These are phyloP conservation scores for Hippocampus zosterae DNA, from an alignment of 2,113 vertebrate genomes.

Conservation along the genomic window DNA sequence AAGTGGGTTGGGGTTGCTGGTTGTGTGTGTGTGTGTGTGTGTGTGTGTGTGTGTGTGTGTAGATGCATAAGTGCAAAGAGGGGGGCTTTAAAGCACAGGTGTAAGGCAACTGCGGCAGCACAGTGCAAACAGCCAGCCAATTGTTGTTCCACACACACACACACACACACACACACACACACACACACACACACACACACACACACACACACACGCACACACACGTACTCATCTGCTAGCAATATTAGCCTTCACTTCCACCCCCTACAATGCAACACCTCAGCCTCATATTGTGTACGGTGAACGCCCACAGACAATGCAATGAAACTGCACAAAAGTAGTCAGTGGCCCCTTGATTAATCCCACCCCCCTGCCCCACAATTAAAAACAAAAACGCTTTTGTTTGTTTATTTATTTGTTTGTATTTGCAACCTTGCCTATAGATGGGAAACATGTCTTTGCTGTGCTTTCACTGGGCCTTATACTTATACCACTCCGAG, in stretches of 20 bases:
- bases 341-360: no score
- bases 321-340: no score
- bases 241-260: slow-evolving; percentile 36
- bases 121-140: slow-evolving; percentile 64
- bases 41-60: slow-evolving; percentile 15
- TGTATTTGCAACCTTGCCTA: no score
- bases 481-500: no score
- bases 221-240: slow-evolving; percentile 44
- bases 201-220: slow-evolving; percentile 14
- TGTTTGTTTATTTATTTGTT: no score
- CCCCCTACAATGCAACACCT: slow-evolving; percentile 15
- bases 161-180: slow-evolving; percentile 11
- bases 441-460: no score
- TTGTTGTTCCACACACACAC: slow-evolving; percentile 51
- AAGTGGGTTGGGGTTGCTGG: slow-evolving; percentile 46
- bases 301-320: neutral
- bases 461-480: no score
- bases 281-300: neutral
- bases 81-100: slow-evolving; percentile 70
- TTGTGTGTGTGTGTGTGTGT: neutral
- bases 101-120: slow-evolving; percentile 62
- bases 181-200: no score
- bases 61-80: slow-evolving; percentile 13
- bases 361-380: no score
- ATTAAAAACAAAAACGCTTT: no score